Conservation (phyloP, 1,140 invertebrate species). For the Bombus sibiricus region DNA sequence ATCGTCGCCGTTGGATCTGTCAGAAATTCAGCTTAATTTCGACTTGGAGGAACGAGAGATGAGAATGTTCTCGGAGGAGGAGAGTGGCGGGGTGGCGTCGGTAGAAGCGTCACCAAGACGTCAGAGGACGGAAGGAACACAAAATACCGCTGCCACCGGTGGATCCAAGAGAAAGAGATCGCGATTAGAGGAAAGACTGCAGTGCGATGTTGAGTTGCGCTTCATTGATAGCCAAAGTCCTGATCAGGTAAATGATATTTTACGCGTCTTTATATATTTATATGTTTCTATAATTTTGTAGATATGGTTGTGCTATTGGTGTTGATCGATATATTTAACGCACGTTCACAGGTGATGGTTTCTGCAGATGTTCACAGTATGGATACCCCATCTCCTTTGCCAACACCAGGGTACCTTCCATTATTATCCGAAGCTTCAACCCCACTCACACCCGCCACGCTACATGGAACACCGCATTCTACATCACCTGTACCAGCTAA, state of each 20-base stretch:
- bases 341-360: conserved; percentile 77
- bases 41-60: conserved; percentile 93
- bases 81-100: conserved; percentile 85
- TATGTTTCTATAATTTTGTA: background rate
- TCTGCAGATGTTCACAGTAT: conserved; percentile 80
- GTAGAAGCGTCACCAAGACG: conserved; percentile 84
- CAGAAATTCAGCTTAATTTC: conserved; percentile 91
- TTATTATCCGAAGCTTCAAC: conserved; percentile 80
- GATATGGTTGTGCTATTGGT: no score
- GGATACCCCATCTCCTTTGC: conserved; percentile 79
- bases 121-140: conserved; percentile 78
- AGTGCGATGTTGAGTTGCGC: conserved; percentile 82
- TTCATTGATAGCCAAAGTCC: conserved; percentile 85
- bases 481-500: conserved; percentile 74
- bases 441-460: conserved; percentile 75
- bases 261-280: no score
- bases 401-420: conserved; percentile 80
- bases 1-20: conserved; percentile 87
- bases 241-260: conserved; percentile 77
- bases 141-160: conserved; percentile 71
- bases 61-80: conserved; percentile 93
- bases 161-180: conserved; percentile 82
- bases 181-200: conserved; percentile 82
- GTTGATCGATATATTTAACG: background rate
- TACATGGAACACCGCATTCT: conserved; percentile 74